Conservation (phyloP, 2,113 vertebrate genomes). For the Aldabrachelys gigantea region DNA sequence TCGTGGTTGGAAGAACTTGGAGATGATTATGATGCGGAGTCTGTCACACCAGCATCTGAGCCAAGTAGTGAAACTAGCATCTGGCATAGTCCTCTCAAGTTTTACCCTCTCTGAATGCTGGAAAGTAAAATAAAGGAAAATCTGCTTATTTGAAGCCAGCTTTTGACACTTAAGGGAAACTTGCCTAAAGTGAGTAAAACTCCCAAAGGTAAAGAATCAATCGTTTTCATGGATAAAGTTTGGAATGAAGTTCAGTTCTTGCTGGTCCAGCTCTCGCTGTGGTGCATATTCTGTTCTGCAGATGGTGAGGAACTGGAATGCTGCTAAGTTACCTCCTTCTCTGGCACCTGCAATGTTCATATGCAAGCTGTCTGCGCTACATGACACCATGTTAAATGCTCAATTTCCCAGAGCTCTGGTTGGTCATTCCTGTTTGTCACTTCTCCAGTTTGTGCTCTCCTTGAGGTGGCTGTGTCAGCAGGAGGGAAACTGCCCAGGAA, state of each 20-base stretch:
- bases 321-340: constrained; percentile 58
- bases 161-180: constrained; percentile 49
- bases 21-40: not conserved
- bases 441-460: not conserved
- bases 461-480: not conserved
- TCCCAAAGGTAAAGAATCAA: constrained; percentile 56
- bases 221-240: constrained; percentile 51
- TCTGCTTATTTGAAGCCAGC: constrained; percentile 64
- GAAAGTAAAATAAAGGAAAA: constrained; percentile 43
- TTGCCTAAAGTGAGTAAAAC: constrained; percentile 42
- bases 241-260: constrained; percentile 50
- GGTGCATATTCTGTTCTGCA: not conserved
- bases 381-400: constrained; percentile 39
- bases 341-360: constrained; percentile 6
- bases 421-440: constrained; percentile 33
- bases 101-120: constrained; percentile 49
- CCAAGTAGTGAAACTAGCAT: not conserved
- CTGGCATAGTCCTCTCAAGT: not conserved
- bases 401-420: constrained; percentile 29
- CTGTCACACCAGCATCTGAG: not conserved
- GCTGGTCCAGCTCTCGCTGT: constrained; percentile 5
- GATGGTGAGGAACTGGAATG: constrained; percentile 62
- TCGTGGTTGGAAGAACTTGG: constrained; percentile 43
- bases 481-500: not conserved
- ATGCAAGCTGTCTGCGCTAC: constrained; percentile 28